These are phyloP conservation scores for Tenthredo notha DNA, from an alignment of 2,888 invertebrate species.

Conservation along the genomic window DNA sequence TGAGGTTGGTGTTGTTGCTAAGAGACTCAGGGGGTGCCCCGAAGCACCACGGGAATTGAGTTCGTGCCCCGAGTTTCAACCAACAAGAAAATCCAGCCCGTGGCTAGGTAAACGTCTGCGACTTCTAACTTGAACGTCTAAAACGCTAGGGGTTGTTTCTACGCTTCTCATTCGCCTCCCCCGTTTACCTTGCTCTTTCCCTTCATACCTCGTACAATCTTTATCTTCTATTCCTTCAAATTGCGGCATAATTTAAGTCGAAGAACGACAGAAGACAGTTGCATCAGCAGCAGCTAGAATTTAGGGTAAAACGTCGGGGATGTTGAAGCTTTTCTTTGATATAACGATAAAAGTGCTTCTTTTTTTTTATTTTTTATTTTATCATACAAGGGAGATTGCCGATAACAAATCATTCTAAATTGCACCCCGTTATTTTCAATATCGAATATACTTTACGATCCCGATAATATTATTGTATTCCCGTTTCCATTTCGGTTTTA, in stretches of 20 bases:
- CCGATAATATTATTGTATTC: constrained; percentile 3
- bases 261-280: neutral
- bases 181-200: neutral
- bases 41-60: constrained; percentile 73
- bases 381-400: neutral
- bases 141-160: constrained; percentile 35
- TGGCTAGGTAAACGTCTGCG: constrained; percentile 60
- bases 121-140: constrained; percentile 48
- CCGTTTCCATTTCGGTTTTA: neutral
- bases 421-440: neutral
- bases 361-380: neutral
- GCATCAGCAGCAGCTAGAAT: neutral
- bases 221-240: neutral
- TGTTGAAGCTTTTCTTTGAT: neutral
- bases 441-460: constrained; percentile 10
- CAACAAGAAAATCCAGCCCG: constrained; percentile 67
- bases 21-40: constrained; percentile 67
- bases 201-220: neutral
- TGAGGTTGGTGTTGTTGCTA: constrained; percentile 62
- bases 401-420: constrained; percentile 22
- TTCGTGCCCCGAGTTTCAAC: constrained; percentile 74
- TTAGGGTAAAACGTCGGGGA: neutral
- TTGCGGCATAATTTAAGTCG: no score
- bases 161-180: constrained; percentile 1
- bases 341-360: neutral